These are phyloP conservation scores for Syngnathoides biaculeatus DNA, from an alignment of 2,113 vertebrate species.

Conservation along the genomic window DNA sequence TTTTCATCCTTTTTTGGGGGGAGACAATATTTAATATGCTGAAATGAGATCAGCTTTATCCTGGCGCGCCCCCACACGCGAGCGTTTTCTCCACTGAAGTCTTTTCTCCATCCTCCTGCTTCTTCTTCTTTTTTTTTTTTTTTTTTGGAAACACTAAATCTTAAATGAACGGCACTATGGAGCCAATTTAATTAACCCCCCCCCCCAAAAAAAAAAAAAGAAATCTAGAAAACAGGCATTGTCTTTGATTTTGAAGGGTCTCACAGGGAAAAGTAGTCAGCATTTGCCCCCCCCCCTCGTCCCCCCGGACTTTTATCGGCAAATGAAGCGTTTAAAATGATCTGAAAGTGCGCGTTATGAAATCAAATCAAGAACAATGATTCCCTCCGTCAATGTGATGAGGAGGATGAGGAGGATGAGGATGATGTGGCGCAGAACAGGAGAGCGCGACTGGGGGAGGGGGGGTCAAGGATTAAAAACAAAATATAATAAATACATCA, in stretches of 20 bases:
- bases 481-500: too few species aligned
- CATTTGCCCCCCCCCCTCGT: conserved; percentile 44
- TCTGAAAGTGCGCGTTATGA: conserved; percentile 84
- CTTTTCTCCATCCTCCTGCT: not conserved
- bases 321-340: conserved; percentile 94
- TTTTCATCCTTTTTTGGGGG: conserved; percentile 41
- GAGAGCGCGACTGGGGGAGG: not conserved
- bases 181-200: not conserved
- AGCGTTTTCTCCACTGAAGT: conserved; percentile 26
- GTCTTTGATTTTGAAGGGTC: conserved; percentile 72
- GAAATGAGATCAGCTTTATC: conserved; percentile 51
- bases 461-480: too few species aligned
- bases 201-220: conserved; percentile 17
- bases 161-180: not conserved
- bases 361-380: conserved; percentile 89
- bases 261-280: conserved; percentile 35
- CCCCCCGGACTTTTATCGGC: conserved; percentile 83
- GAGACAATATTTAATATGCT: conserved; percentile 67
- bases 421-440: too few species aligned
- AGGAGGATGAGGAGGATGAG: not conserved
- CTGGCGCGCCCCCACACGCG: conserved; percentile 11
- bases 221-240: conserved; percentile 73
- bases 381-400: conserved; percentile 54
- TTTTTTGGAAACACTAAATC: conserved; percentile 37
- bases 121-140: conserved; percentile 30